Conservation (phyloP, 2,888 invertebrate species). For the Actias luna region DNA sequence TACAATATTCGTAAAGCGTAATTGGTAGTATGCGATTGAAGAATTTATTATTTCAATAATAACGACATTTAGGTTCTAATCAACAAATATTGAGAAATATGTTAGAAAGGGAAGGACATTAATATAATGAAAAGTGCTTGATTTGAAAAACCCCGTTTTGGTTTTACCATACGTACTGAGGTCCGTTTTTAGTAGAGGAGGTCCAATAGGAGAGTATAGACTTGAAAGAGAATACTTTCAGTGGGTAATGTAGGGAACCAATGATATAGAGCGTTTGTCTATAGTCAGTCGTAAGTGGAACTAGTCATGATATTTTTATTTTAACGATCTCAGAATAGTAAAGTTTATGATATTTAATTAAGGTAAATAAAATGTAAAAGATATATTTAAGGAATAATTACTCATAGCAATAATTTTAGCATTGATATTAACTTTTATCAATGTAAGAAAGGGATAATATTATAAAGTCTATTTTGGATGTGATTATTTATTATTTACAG, state of each 20-base stretch:
- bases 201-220: neutral
- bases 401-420: slow-evolving; percentile 7
- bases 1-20: no score
- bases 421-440: slow-evolving; percentile 3
- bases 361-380: neutral
- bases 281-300: slow-evolving; percentile 26
- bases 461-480: neutral
- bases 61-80: no score
- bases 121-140: neutral
- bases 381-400: neutral
- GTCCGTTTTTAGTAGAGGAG: neutral
- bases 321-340: slow-evolving; percentile 29
- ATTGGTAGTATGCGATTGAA: no score
- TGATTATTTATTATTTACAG: neutral
- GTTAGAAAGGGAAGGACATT: no score
- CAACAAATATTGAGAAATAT: no score
- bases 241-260: neutral
- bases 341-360: slow-evolving; percentile 15
- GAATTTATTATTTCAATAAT: no score
- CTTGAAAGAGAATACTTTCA: neutral
- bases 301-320: slow-evolving; percentile 34
- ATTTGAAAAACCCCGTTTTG: neutral
- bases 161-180: neutral
- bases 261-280: slow-evolving; percentile 1
- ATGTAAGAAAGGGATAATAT: neutral